A percentile compares a stretch with the other conserved stretches of the same genome.
phyloP scores from a whole-genome alignment of 2,888 invertebrate genomes.

The Dioctria linearis region DNA sequence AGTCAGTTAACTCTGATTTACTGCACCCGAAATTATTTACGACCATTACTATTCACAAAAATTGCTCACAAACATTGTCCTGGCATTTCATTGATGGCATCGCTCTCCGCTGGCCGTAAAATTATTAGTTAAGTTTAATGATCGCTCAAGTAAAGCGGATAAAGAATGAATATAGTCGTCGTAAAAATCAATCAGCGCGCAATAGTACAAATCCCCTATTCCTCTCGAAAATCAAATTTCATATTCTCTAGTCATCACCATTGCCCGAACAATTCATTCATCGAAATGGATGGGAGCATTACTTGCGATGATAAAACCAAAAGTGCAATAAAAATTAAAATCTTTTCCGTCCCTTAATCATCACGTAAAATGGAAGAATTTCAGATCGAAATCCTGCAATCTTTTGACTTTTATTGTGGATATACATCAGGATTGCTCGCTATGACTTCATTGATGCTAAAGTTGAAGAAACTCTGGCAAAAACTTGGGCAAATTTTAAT shows the following conservation, averaged over 20 bases:
- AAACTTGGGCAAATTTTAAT: conserved; percentile 56
- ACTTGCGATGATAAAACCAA: background rate
- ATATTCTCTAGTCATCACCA: background rate
- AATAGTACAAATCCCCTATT: background rate
- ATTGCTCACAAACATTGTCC: background rate
- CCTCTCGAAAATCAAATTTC: background rate
- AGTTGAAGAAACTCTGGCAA: conserved; percentile 27
- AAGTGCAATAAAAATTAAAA: conserved; percentile 48
- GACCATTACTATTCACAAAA: background rate
- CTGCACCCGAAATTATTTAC: background rate
- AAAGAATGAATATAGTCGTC: background rate
- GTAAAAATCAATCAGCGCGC: background rate
- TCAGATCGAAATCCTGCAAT: conserved; percentile 15
- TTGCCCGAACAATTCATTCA: background rate
- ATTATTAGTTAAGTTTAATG: background rate
- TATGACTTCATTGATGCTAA: conserved; percentile 25
- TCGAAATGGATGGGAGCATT: background rate
- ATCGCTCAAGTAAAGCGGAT: background rate
- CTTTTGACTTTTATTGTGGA: conserved; percentile 38
- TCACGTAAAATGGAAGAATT: conserved; percentile 51
- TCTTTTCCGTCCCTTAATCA: conserved; percentile 57
- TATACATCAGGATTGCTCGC: background rate
- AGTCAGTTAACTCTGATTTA: background rate
- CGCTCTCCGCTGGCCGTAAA: background rate
- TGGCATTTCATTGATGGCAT: background rate